These are phyloP conservation scores for Hybos culiciformis DNA, from an alignment of 2,888 invertebrate species.

Conservation along the genomic window DNA sequence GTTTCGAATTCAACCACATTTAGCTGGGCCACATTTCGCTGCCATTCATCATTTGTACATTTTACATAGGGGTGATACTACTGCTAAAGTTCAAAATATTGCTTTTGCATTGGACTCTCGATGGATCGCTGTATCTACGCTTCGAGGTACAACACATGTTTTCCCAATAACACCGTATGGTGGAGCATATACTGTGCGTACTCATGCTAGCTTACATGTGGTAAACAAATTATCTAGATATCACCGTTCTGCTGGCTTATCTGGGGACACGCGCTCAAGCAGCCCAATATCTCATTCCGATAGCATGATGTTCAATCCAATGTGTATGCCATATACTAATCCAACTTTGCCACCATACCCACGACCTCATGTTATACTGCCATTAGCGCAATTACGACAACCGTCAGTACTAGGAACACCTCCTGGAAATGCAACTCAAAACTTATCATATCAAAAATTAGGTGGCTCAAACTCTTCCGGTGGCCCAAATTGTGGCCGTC, in stretches of 20 bases:
- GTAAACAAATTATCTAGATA: slow-evolving; percentile 90
- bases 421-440: slow-evolving; percentile 23
- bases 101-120: slow-evolving; percentile 84
- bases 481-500: slow-evolving; percentile 38
- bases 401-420: slow-evolving; percentile 36
- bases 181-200: slow-evolving; percentile 78
- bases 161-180: slow-evolving; percentile 96
- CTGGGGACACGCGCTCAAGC: slow-evolving; percentile 53
- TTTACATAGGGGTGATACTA: slow-evolving; percentile 88
- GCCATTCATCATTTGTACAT: slow-evolving; percentile 92
- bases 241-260: slow-evolving; percentile 88
- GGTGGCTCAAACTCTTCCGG: neutral
- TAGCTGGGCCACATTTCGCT: slow-evolving; percentile 71
- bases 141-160: slow-evolving; percentile 94
- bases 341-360: slow-evolving; percentile 86
- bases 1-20: slow-evolving; percentile 87
- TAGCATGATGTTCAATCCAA: slow-evolving; percentile 31
- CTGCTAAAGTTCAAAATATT: slow-evolving; percentile 88
- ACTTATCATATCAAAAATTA: slow-evolving; percentile 13
- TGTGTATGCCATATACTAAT: slow-evolving; percentile 59
- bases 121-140: slow-evolving; percentile 92
- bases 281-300: slow-evolving; percentile 45
- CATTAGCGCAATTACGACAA: slow-evolving; percentile 77
- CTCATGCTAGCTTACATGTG: slow-evolving; percentile 86
- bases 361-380: slow-evolving; percentile 62